A percentile compares a stretch with the other conserved stretches of the same genome.
Conservation (phyloP, 2,888 invertebrate species). For the Stictocephala bisonia region DNA sequence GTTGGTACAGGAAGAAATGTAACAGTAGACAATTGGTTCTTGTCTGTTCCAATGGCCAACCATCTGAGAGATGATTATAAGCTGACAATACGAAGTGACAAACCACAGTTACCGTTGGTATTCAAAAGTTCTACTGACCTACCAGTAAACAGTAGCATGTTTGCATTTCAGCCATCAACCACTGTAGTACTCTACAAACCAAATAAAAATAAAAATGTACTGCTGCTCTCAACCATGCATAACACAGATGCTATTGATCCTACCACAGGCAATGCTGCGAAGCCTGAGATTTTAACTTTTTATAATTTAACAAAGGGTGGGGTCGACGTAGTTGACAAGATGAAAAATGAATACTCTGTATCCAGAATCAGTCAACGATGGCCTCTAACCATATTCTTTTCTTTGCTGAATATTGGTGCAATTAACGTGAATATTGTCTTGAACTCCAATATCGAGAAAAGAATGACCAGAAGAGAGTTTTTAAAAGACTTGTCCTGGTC, state of each 20-base stretch:
- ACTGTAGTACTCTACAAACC: not conserved
- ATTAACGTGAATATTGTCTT: too few relatives aligned
- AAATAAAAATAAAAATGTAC: not conserved
- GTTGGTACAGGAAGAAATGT: too few relatives aligned
- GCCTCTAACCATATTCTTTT: not conserved
- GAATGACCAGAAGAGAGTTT: too few relatives aligned
- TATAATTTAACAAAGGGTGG: constrained; percentile 7
- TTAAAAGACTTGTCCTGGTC: too few relatives aligned
- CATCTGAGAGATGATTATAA: too few relatives aligned
- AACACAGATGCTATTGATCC: not conserved
- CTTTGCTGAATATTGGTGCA: not conserved
- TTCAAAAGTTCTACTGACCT: too few relatives aligned
- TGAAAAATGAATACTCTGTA: constrained; percentile 13
- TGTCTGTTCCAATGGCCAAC: too few relatives aligned
- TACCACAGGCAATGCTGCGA: not conserved
- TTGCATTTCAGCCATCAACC: not conserved
- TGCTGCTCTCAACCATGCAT: constrained; percentile 9
- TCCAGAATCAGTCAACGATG: not conserved
- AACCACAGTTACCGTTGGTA: too few relatives aligned
- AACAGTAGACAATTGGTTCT: too few relatives aligned
- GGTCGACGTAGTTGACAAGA: constrained; percentile 2
- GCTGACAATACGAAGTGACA: too few relatives aligned
- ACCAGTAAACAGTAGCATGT: not conserved
- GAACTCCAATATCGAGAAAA: too few relatives aligned
- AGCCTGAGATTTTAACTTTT: not conserved